Base-by-base conservation (phyloP, 2,888 invertebrate genomes). In the Drosophila colorata region DNA sequence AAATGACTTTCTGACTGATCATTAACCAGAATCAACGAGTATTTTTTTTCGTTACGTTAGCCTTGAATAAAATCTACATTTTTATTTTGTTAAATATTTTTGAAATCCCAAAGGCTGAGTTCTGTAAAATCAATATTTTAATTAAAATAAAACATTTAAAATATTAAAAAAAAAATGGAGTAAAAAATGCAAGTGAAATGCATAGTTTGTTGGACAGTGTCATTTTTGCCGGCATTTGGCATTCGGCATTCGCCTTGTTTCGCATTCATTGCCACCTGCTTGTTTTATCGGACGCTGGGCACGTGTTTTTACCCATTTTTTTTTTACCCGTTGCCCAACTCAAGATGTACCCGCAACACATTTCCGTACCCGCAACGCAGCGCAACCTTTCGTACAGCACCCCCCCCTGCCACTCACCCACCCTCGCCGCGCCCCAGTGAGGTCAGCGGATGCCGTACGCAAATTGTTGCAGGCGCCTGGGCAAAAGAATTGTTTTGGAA, bases 261-360 rank as follows among this genome's bases (percentile, higher is more conserved):
- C 53, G 63, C 64, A 75, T 75, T 75, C 74, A 67, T 75, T 75
- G 61, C 69, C 65, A 76, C 77, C 76, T 75, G 75, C 46, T 28
- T 65, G 69, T 65, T 74, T 74, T 74, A 73, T 74, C 74, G 73
- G 64, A 52, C 56, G 9, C 52, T 38, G 66, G 48, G 71, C 67
- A 66, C 61, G 68, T 72, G 59, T 47, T 56, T 48, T 8, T 20
- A 7, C 8, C 37, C 6, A 3, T 11, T 37, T 14, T 23, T 31
- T n/a, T 31, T 14, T 52, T 51, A 57, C 52, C 67, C 69, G 33
- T 61, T 72, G 52, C 71, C 68, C 63, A 59, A 66, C 70, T 78
- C 68, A 74, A 64, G 61, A 65, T 44, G 56, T 68, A 49, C 59
- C 55, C 57, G 71, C 64, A 65, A 64, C 53, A 67, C 64, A 67